Evolutionary conservation across 2,888 invertebrate genomes (phyloP), one percentile per base, ranked within the genome.

Genomic region (Eupithecia insigniata): DNA sequence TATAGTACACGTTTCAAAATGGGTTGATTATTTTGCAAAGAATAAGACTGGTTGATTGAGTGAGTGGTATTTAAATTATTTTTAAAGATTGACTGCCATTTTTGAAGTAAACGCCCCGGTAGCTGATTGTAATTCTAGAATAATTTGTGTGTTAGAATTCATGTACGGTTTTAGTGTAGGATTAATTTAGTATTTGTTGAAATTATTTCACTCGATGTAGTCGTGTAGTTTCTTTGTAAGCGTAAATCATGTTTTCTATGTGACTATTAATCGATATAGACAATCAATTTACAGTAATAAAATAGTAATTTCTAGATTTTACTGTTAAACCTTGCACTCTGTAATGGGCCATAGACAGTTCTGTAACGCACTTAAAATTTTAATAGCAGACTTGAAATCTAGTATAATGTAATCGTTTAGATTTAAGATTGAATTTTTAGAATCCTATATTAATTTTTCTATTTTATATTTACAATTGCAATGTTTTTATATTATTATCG

Each of bases 31-130:
- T 79, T 79, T 82, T 79, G 81, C 79, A 85, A 89, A 86, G 82
- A 81, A 91, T 89, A 92, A 92, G 92, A 92, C 92, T 92, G 92
- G 88, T 88, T 84, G 88, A 86, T 87, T 87, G 90, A 86, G 87
- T 89, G 89, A 87, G 86, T 85, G 69, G 87, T 88, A 87, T 87
- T 89, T 84, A 80, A 83, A 82, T 83, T 84, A 83, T 86, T 89
- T 88, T 86, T 85, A 86, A 85, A 82, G 81, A 84, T 88, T 87
- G 89, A 89, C 90, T 92, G 90, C 90, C 89, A 90, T 88, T 86
- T 85, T 86, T 82, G 82, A 84, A 43, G 72, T 64, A 78, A 66
- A 80, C 77, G 77, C 73, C 80, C 78, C 79, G 75, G 73, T 34
- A 81, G 75, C 69, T 79, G 78, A 78, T 82, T 80, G 82, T 81